phyloP scores from a whole-genome alignment of 1,140 invertebrate genomes.

The Palaemon carinicauda region DNA sequence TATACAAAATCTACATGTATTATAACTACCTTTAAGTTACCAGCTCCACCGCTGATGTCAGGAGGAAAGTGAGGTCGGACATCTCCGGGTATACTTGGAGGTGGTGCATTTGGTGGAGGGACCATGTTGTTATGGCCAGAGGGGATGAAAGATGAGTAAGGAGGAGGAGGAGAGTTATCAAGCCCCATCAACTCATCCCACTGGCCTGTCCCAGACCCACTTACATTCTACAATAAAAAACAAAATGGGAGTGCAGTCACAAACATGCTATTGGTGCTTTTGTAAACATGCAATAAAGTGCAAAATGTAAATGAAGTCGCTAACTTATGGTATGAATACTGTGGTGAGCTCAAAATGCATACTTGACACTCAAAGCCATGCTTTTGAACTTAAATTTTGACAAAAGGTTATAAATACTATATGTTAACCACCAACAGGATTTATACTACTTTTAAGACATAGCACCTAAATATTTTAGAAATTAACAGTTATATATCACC shows the following conservation, averaged over 20 bases:
- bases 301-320: too few relatives aligned
- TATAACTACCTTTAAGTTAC: slow-evolving; percentile 62
- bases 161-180: slow-evolving; percentile 49
- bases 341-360: too few relatives aligned
- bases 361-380: too few relatives aligned
- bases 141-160: slow-evolving; percentile 45
- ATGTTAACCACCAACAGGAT: too few relatives aligned
- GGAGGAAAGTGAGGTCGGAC: slow-evolving; percentile 77
- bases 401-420: too few relatives aligned
- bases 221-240: slow-evolving; percentile 30
- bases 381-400: too few relatives aligned
- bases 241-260: background rate
- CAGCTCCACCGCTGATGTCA: slow-evolving; percentile 64
- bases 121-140: slow-evolving; percentile 23
- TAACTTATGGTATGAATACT: too few relatives aligned
- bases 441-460: too few relatives aligned
- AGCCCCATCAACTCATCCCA: slow-evolving; percentile 44
- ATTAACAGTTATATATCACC: too few relatives aligned
- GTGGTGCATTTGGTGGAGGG: slow-evolving; percentile 35
- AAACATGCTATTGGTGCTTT: background rate
- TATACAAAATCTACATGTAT: slow-evolving; percentile 20
- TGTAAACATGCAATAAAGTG: background rate
- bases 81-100: slow-evolving; percentile 60
- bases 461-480: too few relatives aligned
- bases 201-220: slow-evolving; percentile 20